Percentiles rank a stretch among this genome's conserved stretches.
phyloP scores from a whole-genome alignment of 2,888 invertebrate species.

The Brenthis daphne region DNA sequence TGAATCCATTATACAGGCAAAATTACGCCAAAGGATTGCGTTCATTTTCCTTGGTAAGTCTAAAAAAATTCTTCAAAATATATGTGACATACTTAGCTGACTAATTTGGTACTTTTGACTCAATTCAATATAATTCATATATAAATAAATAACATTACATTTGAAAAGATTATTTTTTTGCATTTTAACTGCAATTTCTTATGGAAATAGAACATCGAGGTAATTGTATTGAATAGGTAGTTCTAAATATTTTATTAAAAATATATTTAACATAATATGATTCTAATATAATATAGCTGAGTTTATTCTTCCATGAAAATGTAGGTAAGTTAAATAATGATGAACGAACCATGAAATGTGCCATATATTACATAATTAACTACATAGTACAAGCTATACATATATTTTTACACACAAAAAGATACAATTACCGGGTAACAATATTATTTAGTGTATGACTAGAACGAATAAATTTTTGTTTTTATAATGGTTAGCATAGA shows the following conservation, averaged over 20 bases:
- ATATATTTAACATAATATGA: background rate
- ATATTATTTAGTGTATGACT: slow-evolving; percentile 41
- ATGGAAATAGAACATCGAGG: slow-evolving; percentile 7
- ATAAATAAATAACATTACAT: background rate
- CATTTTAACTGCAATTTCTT: slow-evolving; percentile 8
- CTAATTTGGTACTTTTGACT: slow-evolving; percentile 36
- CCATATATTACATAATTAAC: slow-evolving; percentile 63
- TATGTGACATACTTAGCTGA: slow-evolving; percentile 19
- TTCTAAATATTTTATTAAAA: background rate
- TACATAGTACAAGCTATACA: slow-evolving; percentile 59
- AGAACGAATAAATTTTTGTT: slow-evolving; percentile 20
- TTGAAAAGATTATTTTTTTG: background rate
- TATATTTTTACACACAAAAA: slow-evolving; percentile 62
- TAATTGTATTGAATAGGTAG: slow-evolving; percentile 5
- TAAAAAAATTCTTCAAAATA: slow-evolving; percentile 21
- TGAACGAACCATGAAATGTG: slow-evolving; percentile 32
- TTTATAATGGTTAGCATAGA: slow-evolving; percentile 17
- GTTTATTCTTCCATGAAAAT: background rate
- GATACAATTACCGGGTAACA: slow-evolving; percentile 49
- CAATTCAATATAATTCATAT: slow-evolving; percentile 29
- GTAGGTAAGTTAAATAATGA: slow-evolving; percentile 1
- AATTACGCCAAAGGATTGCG: background rate
- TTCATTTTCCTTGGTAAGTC: slow-evolving; percentile 15
- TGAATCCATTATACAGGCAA: background rate
- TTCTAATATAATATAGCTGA: slow-evolving; percentile 1